Conservation (phyloP, 2,888 invertebrate genomes). For the Andrena bucephala region DNA sequence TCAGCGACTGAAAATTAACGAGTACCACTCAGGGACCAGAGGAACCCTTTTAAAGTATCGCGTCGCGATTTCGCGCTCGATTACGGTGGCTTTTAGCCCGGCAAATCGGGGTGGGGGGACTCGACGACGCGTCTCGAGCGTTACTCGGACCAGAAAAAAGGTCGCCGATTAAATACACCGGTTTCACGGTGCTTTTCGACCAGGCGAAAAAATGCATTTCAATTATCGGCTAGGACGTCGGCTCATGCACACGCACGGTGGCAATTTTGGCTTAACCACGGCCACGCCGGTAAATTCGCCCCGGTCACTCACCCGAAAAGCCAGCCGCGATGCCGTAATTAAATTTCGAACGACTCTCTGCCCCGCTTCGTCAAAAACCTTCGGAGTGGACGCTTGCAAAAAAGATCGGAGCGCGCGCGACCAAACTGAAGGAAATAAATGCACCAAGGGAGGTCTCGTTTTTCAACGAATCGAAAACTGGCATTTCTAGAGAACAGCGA, state of each 20-base stretch:
- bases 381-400: slow-evolving; percentile 25
- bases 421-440: not conserved
- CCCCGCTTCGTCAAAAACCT: slow-evolving; percentile 65
- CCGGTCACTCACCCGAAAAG: slow-evolving; percentile 69
- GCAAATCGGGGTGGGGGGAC: slow-evolving; percentile 23
- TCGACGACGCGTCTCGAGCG: slow-evolving; percentile 11
- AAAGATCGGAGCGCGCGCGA: slow-evolving; percentile 23
- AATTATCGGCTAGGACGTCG: slow-evolving; percentile 64
- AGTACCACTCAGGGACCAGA: not conserved
- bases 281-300: slow-evolving; percentile 63
- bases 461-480: not conserved
- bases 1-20: not conserved
- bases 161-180: slow-evolving; percentile 62
- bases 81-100: slow-evolving; percentile 37
- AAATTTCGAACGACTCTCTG: slow-evolving; percentile 69
- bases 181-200: slow-evolving; percentile 41
- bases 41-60: not conserved
- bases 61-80: not conserved
- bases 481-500: too few species aligned
- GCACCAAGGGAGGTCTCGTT: not conserved
- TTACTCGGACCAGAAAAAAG: slow-evolving; percentile 34
- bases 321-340: slow-evolving; percentile 66
- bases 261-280: slow-evolving; percentile 68
- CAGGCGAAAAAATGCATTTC: slow-evolving; percentile 69
- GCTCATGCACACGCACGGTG: slow-evolving; percentile 42